A percentile compares a stretch with the other conserved stretches of the same genome.
phyloP scores from a whole-genome alignment of 1,140 invertebrate species.

The Hormaphis cornu region DNA sequence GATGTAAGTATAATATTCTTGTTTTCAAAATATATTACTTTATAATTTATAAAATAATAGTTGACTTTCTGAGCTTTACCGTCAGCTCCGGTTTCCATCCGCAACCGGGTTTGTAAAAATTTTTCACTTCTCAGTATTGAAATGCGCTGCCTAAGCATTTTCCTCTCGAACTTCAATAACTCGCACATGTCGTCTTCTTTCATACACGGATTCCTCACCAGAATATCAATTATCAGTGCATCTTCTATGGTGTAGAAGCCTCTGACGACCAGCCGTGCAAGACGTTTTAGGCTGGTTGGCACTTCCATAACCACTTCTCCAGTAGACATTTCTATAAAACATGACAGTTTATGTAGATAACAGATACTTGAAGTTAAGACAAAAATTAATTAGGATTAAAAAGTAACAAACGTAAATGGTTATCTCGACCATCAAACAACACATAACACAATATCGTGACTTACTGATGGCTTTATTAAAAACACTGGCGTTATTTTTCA shows the following conservation, averaged over 20 bases:
- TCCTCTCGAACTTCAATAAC: constrained; percentile 85
- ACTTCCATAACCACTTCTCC: constrained; percentile 56
- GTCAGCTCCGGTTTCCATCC: constrained; percentile 90
- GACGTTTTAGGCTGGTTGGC: constrained; percentile 78
- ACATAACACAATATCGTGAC: too few relatives aligned
- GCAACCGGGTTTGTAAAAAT: constrained; percentile 82
- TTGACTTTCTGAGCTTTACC: constrained; percentile 95
- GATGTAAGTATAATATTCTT: neutral
- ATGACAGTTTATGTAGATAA: neutral
- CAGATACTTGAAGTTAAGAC: too few relatives aligned
- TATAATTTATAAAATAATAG: constrained; percentile 97
- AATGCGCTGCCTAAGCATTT: constrained; percentile 81
- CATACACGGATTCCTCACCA: constrained; percentile 91
- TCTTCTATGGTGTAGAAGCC: constrained; percentile 92
- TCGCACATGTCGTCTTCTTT: constrained; percentile 95
- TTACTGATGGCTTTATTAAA: too few relatives aligned
- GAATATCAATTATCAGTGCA: constrained; percentile 86
- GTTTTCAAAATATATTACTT: constrained; percentile 45
- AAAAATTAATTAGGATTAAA: too few relatives aligned
- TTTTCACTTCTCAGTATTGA: constrained; percentile 82
- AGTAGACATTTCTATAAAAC: constrained; percentile 17
- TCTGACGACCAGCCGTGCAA: constrained; percentile 78
- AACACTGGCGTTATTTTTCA: too few relatives aligned
- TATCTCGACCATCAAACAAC: too few relatives aligned
- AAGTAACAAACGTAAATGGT: too few relatives aligned